Conservation (phyloP, 2,113 vertebrate genomes). For the Nettapus auritus region DNA sequence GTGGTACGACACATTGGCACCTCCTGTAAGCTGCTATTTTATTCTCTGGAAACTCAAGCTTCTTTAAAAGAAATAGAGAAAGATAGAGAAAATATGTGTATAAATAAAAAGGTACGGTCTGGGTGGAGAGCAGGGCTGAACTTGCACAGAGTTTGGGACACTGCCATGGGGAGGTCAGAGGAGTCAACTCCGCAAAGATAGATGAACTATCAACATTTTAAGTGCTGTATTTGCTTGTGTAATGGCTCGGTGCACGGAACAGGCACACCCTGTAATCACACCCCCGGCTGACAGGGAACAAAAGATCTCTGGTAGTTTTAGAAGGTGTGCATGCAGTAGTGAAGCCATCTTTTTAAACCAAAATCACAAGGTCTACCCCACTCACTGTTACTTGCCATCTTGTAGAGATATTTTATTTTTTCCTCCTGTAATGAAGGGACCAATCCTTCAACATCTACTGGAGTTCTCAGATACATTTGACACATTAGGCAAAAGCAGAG, state of each 20-base stretch:
- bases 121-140: neutral
- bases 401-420: neutral
- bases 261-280: neutral
- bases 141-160: neutral
- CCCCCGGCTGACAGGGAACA: accelerated
- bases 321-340: accelerated
- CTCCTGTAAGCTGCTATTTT: neutral
- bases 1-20: neutral
- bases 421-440: neutral
- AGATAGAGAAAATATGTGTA: neutral
- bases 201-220: neutral
- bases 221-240: neutral
- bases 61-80: neutral
- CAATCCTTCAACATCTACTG: neutral
- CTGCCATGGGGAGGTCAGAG: neutral
- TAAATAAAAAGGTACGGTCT: neutral
- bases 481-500: neutral
- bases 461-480: neutral
- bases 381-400: neutral
- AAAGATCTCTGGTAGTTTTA: neutral
- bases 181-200: neutral
- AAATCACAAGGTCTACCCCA: neutral
- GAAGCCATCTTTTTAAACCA: neutral
- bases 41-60: neutral
- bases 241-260: neutral